Evolutionary conservation across 2,113 vertebrate genomes (phyloP), one percentile per base, ranked within the genome.

Genomic region (zebrafish (Danio rerio)): DNA sequence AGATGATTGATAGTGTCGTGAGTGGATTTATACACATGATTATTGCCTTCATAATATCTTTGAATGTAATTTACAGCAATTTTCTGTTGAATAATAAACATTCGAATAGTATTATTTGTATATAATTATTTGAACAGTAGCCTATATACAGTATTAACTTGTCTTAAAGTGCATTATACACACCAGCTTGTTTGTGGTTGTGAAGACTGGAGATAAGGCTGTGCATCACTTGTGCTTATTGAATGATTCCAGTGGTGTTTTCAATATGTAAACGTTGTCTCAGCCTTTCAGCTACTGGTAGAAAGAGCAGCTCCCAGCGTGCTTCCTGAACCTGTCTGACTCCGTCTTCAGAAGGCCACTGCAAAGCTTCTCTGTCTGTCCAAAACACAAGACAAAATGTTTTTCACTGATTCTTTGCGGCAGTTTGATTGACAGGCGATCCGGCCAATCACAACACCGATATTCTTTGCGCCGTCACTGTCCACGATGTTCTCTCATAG

Each of bases 261-360:
- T 83, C 87, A 13, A 78, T 88, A 88, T 92, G 90, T 79, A 97
- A 92, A 52, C 90, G 93, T n/a, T 88, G 88, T 40, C 91, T 89
- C 81, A 99, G 95, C 63, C 95, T 95, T 86, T 93, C 89, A 63
- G 96, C 97, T 81, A 97, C 96, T 1, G 97, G 96, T 55, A 93
- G 90, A 88, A 99, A 99, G 81, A 98, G 95, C 15, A 86, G 88
- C 91, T 99, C 96, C 98, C 98, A 98, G 58, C 94, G 95, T 0
- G 93, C 87, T 86, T 61, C 94, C 87, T 96, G 95, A 73, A 91
- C 92, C 74, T 93, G 92, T 89, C 87, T 93, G 78, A 92, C 80
- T 5, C 94, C 94, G 74, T 89, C 85, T 62, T 93, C 86, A 11
- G 91, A 88, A 72, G 82, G 91, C 91, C 91, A 92, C 78, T 92